A percentile compares a stretch with the other conserved stretches of the same genome.
phyloP scores from a whole-genome alignment of 2,888 invertebrate species.

The Melangyna quadrimaculata region DNA sequence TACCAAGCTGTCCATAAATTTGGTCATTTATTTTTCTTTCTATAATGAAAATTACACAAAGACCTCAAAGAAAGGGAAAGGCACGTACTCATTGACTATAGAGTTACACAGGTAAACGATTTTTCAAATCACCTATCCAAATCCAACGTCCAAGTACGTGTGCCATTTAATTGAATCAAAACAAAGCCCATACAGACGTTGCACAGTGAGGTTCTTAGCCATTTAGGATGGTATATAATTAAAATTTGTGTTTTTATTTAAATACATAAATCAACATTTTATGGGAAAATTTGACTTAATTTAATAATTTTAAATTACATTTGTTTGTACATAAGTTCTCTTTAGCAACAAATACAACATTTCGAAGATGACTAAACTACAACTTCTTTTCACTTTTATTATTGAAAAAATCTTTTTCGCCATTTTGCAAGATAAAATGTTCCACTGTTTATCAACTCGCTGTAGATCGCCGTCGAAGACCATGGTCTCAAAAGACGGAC shows the following conservation, averaged over 20 bases:
- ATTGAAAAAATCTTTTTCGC: too few species aligned
- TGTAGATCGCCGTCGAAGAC: conserved; percentile 29
- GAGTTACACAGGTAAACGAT: conserved; percentile 43
- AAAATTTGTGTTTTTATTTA: too few species aligned
- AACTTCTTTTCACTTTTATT: too few species aligned
- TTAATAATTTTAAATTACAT: too few species aligned
- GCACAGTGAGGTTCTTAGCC: neutral
- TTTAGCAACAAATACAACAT: too few species aligned
- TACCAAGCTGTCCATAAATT: conserved; percentile 52
- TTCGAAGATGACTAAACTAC: too few species aligned
- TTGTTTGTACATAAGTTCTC: too few species aligned
- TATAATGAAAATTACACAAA: conserved; percentile 20
- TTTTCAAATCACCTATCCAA: conserved; percentile 32
- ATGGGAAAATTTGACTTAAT: too few species aligned
- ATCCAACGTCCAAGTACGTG: conserved; percentile 33
- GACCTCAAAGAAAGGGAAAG: conserved; percentile 66
- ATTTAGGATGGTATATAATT: neutral
- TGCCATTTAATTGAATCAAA: conserved; percentile 68
- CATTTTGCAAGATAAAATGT: neutral
- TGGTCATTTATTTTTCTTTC: conserved; percentile 41
- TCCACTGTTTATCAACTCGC: neutral
- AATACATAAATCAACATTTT: too few species aligned
- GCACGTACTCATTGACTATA: conserved; percentile 49
- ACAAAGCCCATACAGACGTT: conserved; percentile 46
- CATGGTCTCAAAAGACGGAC: conserved; percentile 16